Percentiles rank a stretch among this genome's conserved stretches.
Conservation (phyloP, 2,888 invertebrate species). For the Drosophila meridionalis region DNA sequence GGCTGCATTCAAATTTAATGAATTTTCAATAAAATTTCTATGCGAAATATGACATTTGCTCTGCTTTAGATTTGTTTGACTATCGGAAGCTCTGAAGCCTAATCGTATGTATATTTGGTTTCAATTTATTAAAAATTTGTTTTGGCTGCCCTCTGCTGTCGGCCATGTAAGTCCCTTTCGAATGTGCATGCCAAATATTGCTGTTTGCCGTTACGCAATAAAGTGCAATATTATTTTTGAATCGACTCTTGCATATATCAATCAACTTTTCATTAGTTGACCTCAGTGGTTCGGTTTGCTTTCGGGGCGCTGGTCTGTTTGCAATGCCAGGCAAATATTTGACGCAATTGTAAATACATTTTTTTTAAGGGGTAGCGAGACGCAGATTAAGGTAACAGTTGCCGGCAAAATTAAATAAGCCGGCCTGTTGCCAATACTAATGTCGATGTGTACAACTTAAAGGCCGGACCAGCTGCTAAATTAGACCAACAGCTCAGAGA, state of each 20-base stretch:
- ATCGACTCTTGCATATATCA: constrained; percentile 45
- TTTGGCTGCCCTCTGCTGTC: constrained; percentile 9
- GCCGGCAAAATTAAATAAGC: constrained; percentile 35
- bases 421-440: constrained; percentile 50
- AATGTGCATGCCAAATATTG: constrained; percentile 11
- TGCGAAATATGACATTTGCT: constrained; percentile 16
- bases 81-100: constrained; percentile 14
- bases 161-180: constrained; percentile 43
- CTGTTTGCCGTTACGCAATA: constrained; percentile 36
- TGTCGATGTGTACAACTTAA: constrained; percentile 42
- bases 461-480: constrained; percentile 47
- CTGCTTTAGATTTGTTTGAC: constrained; percentile 15
- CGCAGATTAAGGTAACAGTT: constrained; percentile 39
- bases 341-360: constrained; percentile 30
- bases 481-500: constrained; percentile 39
- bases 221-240: constrained; percentile 37
- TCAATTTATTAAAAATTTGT: constrained; percentile 20
- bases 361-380: not conserved
- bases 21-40: constrained; percentile 45
- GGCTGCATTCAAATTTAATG: constrained; percentile 39
- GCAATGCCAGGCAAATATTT: constrained; percentile 42
- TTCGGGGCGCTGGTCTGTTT: constrained; percentile 15
- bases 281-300: constrained; percentile 11
- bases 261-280: constrained; percentile 52
- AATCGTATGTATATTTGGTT: constrained; percentile 11